Evolutionary conservation across 92 coral and sea anemone species (phyloP).

Genomic region (Metridium senile): DNA sequence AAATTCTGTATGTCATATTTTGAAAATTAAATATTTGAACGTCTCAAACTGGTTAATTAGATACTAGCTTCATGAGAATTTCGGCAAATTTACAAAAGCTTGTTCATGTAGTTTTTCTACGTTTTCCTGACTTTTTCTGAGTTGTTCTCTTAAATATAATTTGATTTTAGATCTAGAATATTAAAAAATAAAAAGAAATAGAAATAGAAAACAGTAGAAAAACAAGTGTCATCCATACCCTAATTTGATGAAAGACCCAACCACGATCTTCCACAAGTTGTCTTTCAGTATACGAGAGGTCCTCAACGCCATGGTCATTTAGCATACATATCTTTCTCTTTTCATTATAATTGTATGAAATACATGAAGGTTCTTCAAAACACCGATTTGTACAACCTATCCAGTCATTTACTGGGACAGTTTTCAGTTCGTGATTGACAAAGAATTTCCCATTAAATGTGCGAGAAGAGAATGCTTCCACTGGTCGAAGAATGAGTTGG

Average conservation of each 20-base stretch:
- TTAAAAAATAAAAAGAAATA: not conserved
- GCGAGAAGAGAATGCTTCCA: not conserved
- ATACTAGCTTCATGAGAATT: too few species aligned
- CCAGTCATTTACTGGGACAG: conserved; percentile 42
- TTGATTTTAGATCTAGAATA: too few species aligned
- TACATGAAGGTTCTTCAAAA: conserved; percentile 31
- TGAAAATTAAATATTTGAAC: too few species aligned
- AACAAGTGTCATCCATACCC: conserved; percentile 43
- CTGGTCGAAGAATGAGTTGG: not conserved
- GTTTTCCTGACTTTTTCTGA: too few species aligned
- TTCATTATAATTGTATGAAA: conserved; percentile 53
- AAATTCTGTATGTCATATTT: too few species aligned
- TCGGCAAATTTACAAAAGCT: too few species aligned
- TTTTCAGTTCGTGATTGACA: not conserved
- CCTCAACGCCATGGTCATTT: conserved; percentile 41
- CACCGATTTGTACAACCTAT: conserved; percentile 39
- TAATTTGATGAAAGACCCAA: conserved; percentile 57
- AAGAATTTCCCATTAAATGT: conserved; percentile 23
- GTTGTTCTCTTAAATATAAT: too few species aligned
- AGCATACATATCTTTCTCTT: conserved; percentile 26
- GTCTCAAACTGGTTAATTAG: too few species aligned
- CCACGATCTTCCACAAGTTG: conserved; percentile 31
- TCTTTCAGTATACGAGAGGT: conserved; percentile 4
- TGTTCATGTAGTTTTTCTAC: too few species aligned
- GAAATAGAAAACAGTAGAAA: not conserved